Conservation (phyloP, 1,140 invertebrate genomes). For the Anastrepha ludens region DNA sequence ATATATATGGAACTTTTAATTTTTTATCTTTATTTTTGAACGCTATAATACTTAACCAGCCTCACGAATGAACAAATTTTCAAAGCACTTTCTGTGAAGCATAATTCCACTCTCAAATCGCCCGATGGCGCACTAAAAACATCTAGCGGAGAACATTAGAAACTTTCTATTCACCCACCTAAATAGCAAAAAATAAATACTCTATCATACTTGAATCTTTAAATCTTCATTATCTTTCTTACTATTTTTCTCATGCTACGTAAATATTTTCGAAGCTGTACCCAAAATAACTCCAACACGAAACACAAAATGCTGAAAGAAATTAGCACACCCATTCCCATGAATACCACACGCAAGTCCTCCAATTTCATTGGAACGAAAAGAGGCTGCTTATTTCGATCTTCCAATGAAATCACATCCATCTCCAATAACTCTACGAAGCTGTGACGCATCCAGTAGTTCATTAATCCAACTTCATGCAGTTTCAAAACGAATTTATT, state of each 20-base stretch:
- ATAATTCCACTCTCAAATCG: no score
- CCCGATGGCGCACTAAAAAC: no score
- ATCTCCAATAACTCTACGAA: conserved; percentile 7
- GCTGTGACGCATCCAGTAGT: background rate
- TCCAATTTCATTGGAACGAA: conserved; percentile 34
- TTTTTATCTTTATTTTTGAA: no score
- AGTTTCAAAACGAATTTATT: background rate
- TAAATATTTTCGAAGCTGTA: background rate
- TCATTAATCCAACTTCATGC: background rate
- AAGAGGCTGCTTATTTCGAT: background rate
- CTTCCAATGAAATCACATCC: background rate
- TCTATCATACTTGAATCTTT: no score
- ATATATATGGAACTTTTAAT: no score
- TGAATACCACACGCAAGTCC: background rate
- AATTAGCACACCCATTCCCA: background rate
- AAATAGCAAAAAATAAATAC: no score
- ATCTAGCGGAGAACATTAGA: no score
- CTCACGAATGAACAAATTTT: no score
- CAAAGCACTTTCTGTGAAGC: no score
- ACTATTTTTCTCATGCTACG: background rate
- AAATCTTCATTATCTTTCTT: background rate
- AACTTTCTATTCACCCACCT: no score
- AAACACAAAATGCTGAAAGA: background rate
- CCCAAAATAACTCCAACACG: background rate
- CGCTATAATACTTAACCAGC: no score